Conservation (phyloP, 2,113 vertebrate genomes). For the Pseudolaguvia tuberculata region DNA sequence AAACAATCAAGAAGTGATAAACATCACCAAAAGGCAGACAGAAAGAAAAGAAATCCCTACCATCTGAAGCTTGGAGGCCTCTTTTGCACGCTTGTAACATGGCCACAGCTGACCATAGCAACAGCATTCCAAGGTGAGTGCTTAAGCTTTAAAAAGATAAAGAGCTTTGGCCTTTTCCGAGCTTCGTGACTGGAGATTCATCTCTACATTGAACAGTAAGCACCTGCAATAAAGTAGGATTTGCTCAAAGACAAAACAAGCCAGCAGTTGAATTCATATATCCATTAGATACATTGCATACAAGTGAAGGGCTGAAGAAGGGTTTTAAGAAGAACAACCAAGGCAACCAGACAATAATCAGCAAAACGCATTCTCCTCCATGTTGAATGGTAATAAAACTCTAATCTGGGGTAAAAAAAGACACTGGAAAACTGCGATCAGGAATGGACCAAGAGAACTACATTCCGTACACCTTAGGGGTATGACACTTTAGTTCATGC, state of each 20-base stretch:
- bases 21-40: background rate
- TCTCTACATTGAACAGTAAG: background rate
- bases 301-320: background rate
- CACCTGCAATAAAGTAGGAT: background rate
- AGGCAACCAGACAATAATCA: background rate
- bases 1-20: constrained; percentile 16
- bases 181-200: constrained; percentile 2
- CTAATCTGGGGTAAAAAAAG: background rate
- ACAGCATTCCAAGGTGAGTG: constrained; percentile 62
- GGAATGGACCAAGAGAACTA: no score
- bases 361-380: background rate
- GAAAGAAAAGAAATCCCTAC: constrained; percentile 15
- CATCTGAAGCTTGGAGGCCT: background rate
- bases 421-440: background rate
- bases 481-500: no score
- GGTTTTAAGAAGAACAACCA: background rate
- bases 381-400: background rate
- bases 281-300: background rate
- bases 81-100: constrained; percentile 41
- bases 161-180: constrained; percentile 50
- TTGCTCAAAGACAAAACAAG: background rate
- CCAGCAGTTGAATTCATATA: background rate
- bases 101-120: constrained; percentile 48
- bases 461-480: no score
- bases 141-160: constrained; percentile 55